Base-by-base conservation (phyloP, 2,797 vertebrate species). In the Ctenosaura bakeri region DNA sequence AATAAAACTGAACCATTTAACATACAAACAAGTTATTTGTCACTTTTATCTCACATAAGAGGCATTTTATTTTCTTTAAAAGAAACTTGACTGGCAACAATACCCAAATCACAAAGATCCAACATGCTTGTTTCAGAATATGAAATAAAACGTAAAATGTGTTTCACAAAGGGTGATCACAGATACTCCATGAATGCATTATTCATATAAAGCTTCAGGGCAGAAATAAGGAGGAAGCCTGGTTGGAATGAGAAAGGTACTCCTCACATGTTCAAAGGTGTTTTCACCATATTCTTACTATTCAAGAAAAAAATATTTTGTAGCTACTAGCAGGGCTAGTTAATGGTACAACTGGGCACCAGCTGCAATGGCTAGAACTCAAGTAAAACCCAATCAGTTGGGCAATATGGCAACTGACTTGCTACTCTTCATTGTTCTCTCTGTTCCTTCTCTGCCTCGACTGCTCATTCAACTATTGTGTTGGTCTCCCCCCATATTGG, bases 11-110 rank as follows among this genome's bases (percentile, higher is more conserved):
- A 95, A 90, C 66, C 32, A 24, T 29, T 87, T 56, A 92, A 88
- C 1, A 35, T 89, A 91, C n/a, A 91, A 89, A 26, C 85, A 93
- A 38, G 66, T 86, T 90, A 90, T 93, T 94, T 83, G 20, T 46
- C 4, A 18, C n/a, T 66, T 89, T 83, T 52, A 83, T 87, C 24
- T 54, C 54, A n/a, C 71, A 69, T 24, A 54, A 14, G 85, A 62
- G 69, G 22, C 20, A 77, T 29, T 6, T 86, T 62, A 18, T 50
- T 22, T 71, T 85, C 69, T 86, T 29, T 35, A 6, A 69, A 69
- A 69, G 10, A 69, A 29, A 52, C 52, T 73, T 50, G 78, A 64
- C 50, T 73, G 38, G 54, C 12, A 86, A 42, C 56, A 74, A 64
- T 52, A 64, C 16, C 1, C 9, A 76, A 22, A 24, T 13, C 20